These are phyloP conservation scores for Calliphora vicina DNA, from an alignment of 1,140 invertebrate genomes.

Conservation along the genomic window DNA sequence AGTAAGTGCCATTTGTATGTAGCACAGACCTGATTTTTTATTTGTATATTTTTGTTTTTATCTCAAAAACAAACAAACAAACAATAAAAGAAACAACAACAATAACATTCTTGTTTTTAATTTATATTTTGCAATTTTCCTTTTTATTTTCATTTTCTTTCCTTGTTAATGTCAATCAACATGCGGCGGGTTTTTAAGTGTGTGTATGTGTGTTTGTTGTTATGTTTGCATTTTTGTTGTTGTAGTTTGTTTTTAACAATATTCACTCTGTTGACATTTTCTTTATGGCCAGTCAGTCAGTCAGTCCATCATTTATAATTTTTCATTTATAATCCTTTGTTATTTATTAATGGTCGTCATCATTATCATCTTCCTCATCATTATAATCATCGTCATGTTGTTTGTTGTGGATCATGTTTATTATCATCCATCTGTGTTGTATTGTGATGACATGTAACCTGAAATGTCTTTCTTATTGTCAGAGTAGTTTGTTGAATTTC, in stretches of 20 bases:
- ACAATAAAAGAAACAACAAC: too few species aligned
- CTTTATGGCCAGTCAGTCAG: background rate
- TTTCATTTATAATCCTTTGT: constrained; percentile 5
- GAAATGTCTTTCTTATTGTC: background rate
- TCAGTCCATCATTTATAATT: background rate
- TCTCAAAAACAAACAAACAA: too few species aligned
- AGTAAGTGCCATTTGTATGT: background rate
- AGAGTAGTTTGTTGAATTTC: background rate
- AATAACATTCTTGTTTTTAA: background rate
- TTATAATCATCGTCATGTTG: background rate
- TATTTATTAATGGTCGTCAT: background rate
- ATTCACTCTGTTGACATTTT: background rate
- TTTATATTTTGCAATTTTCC: background rate
- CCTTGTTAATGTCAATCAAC: constrained; percentile 5
- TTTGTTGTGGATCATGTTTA: background rate
- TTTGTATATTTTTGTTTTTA: too few species aligned
- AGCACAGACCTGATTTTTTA: background rate
- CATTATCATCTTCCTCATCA: background rate
- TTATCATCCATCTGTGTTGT: background rate
- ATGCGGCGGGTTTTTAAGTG: background rate
- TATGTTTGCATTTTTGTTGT: too few species aligned
- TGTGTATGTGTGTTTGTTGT: background rate
- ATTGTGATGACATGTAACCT: constrained; percentile 1
- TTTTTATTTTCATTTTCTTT: background rate
- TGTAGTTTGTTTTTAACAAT: background rate